Evolutionary conservation across 2,113 vertebrate species (phyloP), one percentile per base, ranked within the genome.

Genomic region (Pseudorectes ferrugineus): DNA sequence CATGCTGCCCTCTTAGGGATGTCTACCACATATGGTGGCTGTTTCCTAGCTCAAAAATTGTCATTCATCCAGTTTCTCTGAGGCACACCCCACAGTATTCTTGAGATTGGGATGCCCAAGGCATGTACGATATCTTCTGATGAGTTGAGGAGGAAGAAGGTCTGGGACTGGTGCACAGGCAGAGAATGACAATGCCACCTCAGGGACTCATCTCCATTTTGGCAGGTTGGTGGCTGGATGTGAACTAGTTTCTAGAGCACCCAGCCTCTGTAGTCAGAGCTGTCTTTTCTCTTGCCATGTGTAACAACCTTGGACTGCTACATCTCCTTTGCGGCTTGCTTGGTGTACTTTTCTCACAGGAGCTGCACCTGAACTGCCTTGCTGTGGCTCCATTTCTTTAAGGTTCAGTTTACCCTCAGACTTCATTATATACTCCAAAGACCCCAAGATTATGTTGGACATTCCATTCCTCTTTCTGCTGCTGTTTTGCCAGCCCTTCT

Each of bases 41-140:
- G 31, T 52, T 13, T 3, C 16, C 40, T 57, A 46, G 40, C 48
- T 82, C n/a, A 83, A 45, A 55, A 73, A 19, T 4, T 5, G 14
- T 24, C 14, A 49, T 35, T 21, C 11, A 36, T 58, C 46, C 28
- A 2, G 2, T 46, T 73, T 35, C 21, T 79, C 16, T 70, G 72
- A 33, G 36, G 15, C 13, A 42, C 31, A 42, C 24, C 12, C 9
- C 11, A 6, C 52, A 51, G 12, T 65, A n/a, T 61, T 54, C 45
- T 42, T 49, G 29, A 73, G 51, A 15, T 35, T 75, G 43, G 52
- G 66, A 29, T 24, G 5, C 35, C 35, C 62, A 33, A 66, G 52
- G 14, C 1, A 0, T 35, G 12, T 38, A 14, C 2, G 2, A 5
- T 33, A 14, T 17, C n/a, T 68, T 68, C 42, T 43, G 45, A 14